Percentiles rank a stretch among this genome's conserved stretches.
phyloP scores from a whole-genome alignment of 2,113 vertebrate species.

The Corythoichthys haematopterus region DNA sequence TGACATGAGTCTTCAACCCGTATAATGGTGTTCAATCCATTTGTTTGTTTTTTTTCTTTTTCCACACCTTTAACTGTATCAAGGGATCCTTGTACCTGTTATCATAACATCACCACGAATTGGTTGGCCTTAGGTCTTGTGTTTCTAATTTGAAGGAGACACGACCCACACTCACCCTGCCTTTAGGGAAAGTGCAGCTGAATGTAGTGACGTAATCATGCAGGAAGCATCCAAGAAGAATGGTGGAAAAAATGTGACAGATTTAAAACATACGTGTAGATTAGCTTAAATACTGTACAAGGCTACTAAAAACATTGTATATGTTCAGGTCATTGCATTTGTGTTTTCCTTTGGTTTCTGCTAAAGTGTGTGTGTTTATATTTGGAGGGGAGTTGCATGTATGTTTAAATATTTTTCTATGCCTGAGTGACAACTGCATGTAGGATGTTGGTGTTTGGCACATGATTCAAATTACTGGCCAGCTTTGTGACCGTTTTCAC shows the following conservation, averaged over 20 bases:
- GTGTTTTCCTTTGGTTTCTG: slow-evolving; percentile 26
- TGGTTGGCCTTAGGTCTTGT: background rate
- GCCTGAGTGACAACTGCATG: slow-evolving; percentile 49
- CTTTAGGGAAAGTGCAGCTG: background rate
- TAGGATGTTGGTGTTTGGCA: slow-evolving; percentile 57
- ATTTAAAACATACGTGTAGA: no score
- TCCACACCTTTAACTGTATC: background rate
- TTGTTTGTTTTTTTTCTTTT: background rate
- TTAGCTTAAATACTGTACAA: background rate
- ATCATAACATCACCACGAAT: background rate
- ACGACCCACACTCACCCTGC: background rate
- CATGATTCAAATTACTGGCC: slow-evolving; percentile 50
- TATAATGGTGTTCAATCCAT: background rate
- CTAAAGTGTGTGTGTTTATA: background rate
- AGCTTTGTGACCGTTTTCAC: slow-evolving; percentile 47
- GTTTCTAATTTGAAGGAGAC: background rate
- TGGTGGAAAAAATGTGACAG: background rate
- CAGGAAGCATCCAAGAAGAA: background rate
- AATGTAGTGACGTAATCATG: background rate
- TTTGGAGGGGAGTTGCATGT: background rate
- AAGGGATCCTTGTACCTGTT: background rate
- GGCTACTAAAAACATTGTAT: background rate
- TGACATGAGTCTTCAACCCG: background rate
- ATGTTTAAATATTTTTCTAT: slow-evolving; percentile 30
- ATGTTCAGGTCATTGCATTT: background rate